Evolutionary conservation across 2,888 invertebrate species (phyloP).

Genomic region (Platycheirus albimanus): DNA sequence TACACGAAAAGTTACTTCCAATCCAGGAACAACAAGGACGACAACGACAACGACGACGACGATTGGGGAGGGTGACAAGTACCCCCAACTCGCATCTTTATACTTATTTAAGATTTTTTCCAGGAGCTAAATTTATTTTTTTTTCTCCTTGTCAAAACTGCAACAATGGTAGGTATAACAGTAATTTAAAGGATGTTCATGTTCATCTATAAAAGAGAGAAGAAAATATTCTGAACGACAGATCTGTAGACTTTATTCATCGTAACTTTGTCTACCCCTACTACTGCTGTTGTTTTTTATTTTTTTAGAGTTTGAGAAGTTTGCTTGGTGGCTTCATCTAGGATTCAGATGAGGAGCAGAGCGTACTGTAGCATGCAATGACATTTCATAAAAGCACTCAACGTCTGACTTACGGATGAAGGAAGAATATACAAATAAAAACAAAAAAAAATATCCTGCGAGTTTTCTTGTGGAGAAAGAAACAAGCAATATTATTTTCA

Average conservation of each 20-base stretch:
- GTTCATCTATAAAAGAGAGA: slow-evolving; percentile 30
- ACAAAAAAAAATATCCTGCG: background rate
- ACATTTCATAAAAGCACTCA: slow-evolving; percentile 62
- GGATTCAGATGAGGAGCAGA: slow-evolving; percentile 30
- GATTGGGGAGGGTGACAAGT: background rate
- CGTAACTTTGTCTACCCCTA: slow-evolving; percentile 29
- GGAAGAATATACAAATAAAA: slow-evolving; percentile 9
- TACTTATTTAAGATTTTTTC: slow-evolving; percentile 43
- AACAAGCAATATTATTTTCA: slow-evolving; percentile 56
- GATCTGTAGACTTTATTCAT: slow-evolving; percentile 44
- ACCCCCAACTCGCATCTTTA: slow-evolving; percentile 8
- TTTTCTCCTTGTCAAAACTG: slow-evolving; percentile 41
- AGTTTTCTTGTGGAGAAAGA: slow-evolving; percentile 28
- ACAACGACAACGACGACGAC: slow-evolving; percentile 5
- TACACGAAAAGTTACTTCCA: slow-evolving; percentile 41
- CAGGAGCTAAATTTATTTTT: slow-evolving; percentile 46
- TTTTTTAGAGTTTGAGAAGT: slow-evolving; percentile 19
- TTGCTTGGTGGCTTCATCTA: slow-evolving; percentile 42
- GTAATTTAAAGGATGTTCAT: slow-evolving; percentile 61
- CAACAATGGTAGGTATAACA: slow-evolving; percentile 59
- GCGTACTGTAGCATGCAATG: slow-evolving; percentile 34
- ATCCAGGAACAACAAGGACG: slow-evolving; percentile 18
- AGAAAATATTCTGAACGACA: slow-evolving; percentile 28
- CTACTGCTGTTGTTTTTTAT: slow-evolving; percentile 18
- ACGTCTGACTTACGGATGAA: slow-evolving; percentile 56